A percentile compares a stretch with the other conserved stretches of the same genome.
phyloP scores from a whole-genome alignment of 2,888 invertebrate species.

The Adela reaumurella region DNA sequence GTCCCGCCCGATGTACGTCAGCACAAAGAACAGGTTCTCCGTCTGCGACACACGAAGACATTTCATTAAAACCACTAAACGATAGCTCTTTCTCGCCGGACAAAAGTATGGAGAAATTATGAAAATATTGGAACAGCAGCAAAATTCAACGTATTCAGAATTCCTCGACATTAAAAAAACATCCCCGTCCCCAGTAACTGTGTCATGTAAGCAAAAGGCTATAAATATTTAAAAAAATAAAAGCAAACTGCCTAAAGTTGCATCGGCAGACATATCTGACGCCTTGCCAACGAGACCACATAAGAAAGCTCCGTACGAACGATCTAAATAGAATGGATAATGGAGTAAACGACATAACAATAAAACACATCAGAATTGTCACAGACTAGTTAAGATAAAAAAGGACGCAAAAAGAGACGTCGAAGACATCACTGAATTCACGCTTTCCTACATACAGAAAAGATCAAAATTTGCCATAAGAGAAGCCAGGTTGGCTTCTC shows the following conservation, averaged over 20 bases:
- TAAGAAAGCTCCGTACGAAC: neutral
- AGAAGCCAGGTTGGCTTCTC: neutral
- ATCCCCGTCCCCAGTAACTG: neutral
- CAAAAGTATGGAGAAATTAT: no score
- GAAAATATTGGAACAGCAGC: no score
- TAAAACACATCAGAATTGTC: conserved; percentile 1
- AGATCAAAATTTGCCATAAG: no score
- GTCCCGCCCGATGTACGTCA: conserved; percentile 85
- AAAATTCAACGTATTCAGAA: no score
- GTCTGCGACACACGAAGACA: conserved; percentile 58
- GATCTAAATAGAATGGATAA: neutral
- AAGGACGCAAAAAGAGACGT: neutral
- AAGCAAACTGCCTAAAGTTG: neutral
- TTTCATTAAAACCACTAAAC: no score
- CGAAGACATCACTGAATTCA: neutral
- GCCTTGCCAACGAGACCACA: neutral
- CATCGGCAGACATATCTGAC: neutral
- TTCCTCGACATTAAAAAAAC: no score
- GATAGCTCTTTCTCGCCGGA: no score
- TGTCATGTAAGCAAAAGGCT: neutral
- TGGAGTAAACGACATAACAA: neutral
- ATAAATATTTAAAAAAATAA: conserved; percentile 1
- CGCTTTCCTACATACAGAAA: no score
- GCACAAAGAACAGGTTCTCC: conserved; percentile 84
- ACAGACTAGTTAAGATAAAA: neutral